Conservation (phyloP, 2,888 invertebrate species). For the Nasonovia ribisnigri region DNA sequence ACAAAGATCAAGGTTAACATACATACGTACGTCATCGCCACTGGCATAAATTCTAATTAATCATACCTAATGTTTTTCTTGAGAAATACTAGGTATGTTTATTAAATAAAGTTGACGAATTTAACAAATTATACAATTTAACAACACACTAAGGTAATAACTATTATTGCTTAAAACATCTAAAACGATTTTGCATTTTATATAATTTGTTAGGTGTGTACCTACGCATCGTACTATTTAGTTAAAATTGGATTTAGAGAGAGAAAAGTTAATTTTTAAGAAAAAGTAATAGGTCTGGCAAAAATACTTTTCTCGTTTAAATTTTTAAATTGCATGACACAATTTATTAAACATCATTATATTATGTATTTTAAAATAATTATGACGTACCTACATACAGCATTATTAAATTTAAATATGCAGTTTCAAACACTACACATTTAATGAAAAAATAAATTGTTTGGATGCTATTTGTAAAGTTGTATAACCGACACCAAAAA, state of each 20-base stretch:
- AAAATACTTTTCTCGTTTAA: neutral
- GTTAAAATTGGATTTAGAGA: neutral
- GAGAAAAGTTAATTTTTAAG: neutral
- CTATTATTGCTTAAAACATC: neutral
- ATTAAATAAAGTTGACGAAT: constrained; percentile 11
- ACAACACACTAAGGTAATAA: neutral
- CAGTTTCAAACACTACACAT: neutral
- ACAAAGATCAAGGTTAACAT: constrained; percentile 49
- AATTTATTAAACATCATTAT: neutral
- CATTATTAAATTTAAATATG: constrained; percentile 17
- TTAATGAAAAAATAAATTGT: neutral
- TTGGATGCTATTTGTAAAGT: neutral
- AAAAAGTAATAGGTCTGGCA: neutral
- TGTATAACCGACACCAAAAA: constrained; percentile 5
- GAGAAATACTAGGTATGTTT: neutral
- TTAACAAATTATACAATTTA: neutral
- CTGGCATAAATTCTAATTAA: constrained; percentile 29
- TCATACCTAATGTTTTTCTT: neutral
- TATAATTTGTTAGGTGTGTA: neutral
- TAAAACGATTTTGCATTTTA: neutral
- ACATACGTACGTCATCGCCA: neutral
- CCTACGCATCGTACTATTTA: neutral
- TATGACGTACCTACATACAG: neutral
- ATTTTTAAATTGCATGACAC: constrained; percentile 6
- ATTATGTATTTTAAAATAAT: neutral